Evolutionary conservation across 1,140 invertebrate genomes (phyloP).

Genomic region (Anastatus disparis): DNA sequence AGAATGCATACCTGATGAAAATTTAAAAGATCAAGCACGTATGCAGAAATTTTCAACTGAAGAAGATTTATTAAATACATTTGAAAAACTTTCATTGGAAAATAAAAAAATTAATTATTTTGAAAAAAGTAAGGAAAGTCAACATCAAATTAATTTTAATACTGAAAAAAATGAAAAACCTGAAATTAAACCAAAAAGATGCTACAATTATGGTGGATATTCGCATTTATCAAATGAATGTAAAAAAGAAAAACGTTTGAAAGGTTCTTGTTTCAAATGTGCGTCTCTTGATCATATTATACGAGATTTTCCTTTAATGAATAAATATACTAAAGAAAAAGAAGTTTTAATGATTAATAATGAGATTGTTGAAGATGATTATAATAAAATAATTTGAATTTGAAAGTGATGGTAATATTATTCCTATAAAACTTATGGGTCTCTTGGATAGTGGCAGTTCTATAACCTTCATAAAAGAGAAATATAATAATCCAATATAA

Average conservation of each 20-base stretch:
- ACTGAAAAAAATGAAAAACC: too few relatives aligned
- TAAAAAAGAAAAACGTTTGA: background rate
- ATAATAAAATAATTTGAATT: conserved; percentile 34
- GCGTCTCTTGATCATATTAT: conserved; percentile 16
- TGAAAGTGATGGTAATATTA: conserved; percentile 31
- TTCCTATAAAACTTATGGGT: background rate
- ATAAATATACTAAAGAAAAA: conserved; percentile 28
- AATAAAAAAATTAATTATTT: background rate
- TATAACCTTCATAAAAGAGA: background rate
- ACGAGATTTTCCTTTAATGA: conserved; percentile 36
- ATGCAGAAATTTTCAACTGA: background rate
- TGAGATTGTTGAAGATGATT: conserved; percentile 18
- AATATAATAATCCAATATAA: background rate
- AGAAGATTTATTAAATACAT: background rate
- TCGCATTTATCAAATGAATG: background rate
- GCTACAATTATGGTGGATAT: conserved; percentile 5
- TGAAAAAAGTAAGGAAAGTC: too few relatives aligned
- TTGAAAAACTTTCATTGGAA: conserved; percentile 8
- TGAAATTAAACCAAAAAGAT: conserved; percentile 5
- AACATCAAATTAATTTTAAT: too few relatives aligned
- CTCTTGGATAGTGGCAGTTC: conserved; percentile 1
- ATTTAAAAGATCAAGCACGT: background rate
- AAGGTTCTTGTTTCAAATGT: conserved; percentile 1
- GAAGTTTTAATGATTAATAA: conserved; percentile 14
- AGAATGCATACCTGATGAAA: conserved; percentile 15